Base-by-base conservation (phyloP, 2,888 invertebrate genomes). In the Ochropacha duplaris region DNA sequence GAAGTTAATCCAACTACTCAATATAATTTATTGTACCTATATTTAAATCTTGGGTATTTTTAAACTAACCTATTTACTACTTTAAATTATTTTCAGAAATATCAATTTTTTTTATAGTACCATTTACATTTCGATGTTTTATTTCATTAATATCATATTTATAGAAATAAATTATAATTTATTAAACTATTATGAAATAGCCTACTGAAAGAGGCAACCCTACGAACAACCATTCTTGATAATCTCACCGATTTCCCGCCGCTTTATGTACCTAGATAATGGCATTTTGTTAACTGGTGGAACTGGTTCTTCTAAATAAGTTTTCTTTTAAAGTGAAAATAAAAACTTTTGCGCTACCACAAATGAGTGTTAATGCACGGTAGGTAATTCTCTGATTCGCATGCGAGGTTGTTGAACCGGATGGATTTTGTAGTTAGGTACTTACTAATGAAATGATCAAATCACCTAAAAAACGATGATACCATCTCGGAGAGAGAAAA, bases 321-420 rank as follows among this genome's bases (percentile, higher is more conserved):
- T 28, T 51, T 51, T 50, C 24, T 51, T 51, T 51, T 51, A 51
- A 51, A 51, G 16, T 28, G 26, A 28, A 16, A 28, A 51, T 6
- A 51, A 26, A 50, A 51, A 28, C 51, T 51, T 51, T 51, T 28
- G 28, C 26, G n/a, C 28, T 14, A 28, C 26, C 28, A 16, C 31
- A 28, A 44, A 51, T 51, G 19, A 51, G 51, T 51, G 51, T 51
- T 51, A 51, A 51, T 28, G 26, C 51, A 16, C 24, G 31, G 26
- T 28, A 50, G 51, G 51, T 51, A 28, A 51, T 28, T 16, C 19
- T 51, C 28, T 5, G 16, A 28, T 28, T 16, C 11, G 19, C 28
- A 26, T 9, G 11, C 16, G n/a, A 31, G 51, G 28, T 31, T 19
- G 31, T 51, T 28, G 51, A 51, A 51, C 51, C 51, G 44, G 44